Evolutionary conservation across 2,888 invertebrate genomes (phyloP), one percentile per base, ranked within the genome.

Genomic region (Aplocera efformata): DNA sequence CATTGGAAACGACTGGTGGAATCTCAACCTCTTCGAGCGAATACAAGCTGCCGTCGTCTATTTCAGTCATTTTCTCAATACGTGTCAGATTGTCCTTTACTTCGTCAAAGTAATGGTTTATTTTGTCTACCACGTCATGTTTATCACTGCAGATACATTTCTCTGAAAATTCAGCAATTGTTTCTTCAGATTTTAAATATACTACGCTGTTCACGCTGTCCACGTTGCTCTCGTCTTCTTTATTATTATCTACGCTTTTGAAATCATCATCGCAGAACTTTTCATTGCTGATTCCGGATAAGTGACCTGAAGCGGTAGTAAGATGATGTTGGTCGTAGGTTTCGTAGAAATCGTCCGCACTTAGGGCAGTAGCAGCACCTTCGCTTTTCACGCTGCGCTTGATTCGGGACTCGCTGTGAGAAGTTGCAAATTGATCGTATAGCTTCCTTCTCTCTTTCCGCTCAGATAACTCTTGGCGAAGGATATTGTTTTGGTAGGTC

Each of bases 391-490:
- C 42, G 24, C 44, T 58, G 10, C 51, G 59, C 1, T 58, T 56
- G 30, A 69, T 42, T 10, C 50, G 57, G 1, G 67, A 58, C 13
- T 77, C 71, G 46, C 74, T 75, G 6, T 60, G 63, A 42, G 67
- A 64, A 8, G 57, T 40, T 9, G 62, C 69, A 33, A 61, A 60
- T 35, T 72, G 65, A 32, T 76, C 68, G 48, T 69, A 79, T 1
- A 82, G 54, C 17, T 63, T 64, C 1, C 85, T 72, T 22, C 85
- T 63, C 1, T 68, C 71, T 33, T 67, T 68, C 20, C 85, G 60
- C 43, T 86, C 86, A 1, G 59, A 64, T 4, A 86, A 48, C 50
- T 83, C 84, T 43, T 71, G 74, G 11, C 67, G 71, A 41, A 86
- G 58, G 32, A 84, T 64, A 35, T 52, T 67, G 23, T 82, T 79